phyloP scores from a whole-genome alignment of 2,888 invertebrate genomes.

The Calameuta pallipes region DNA sequence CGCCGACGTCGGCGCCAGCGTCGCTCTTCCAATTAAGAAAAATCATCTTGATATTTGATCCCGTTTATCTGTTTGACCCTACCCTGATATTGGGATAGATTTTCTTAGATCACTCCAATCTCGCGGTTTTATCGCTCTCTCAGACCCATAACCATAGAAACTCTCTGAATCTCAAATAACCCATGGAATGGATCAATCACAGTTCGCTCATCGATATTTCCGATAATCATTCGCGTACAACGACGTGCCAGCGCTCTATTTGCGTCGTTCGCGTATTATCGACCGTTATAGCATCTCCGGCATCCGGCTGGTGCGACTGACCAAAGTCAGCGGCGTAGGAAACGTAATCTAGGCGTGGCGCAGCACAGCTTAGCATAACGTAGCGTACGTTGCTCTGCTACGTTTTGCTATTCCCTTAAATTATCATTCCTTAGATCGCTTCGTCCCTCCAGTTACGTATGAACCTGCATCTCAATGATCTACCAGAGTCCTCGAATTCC shows the following conservation, averaged over 20 bases:
- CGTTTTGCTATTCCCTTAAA: neutral
- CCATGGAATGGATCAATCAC: neutral
- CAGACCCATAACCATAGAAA: conserved; percentile 12
- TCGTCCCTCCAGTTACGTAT: neutral
- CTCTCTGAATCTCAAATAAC: conserved; percentile 38
- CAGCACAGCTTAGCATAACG: neutral
- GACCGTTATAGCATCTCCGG: neutral
- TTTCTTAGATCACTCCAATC: neutral
- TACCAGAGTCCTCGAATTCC: neutral
- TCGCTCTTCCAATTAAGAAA: neutral
- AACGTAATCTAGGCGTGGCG: neutral
- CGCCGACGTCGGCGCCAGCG: neutral
- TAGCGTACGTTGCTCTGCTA: neutral
- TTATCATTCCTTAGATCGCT: neutral
- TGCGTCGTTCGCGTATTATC: neutral
- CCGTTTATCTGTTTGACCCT: neutral
- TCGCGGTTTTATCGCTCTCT: neutral
- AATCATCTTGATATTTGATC: neutral
- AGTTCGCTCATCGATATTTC: neutral
- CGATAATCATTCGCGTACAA: neutral
- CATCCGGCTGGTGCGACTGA: neutral
- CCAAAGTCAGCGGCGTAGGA: neutral
- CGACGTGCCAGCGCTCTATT: neutral
- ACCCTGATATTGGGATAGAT: neutral
- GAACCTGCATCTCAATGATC: neutral